A percentile compares a stretch with the other conserved stretches of the same genome.
Conservation (phyloP, 1,140 invertebrate genomes). For the Drosophila seguyi region DNA sequence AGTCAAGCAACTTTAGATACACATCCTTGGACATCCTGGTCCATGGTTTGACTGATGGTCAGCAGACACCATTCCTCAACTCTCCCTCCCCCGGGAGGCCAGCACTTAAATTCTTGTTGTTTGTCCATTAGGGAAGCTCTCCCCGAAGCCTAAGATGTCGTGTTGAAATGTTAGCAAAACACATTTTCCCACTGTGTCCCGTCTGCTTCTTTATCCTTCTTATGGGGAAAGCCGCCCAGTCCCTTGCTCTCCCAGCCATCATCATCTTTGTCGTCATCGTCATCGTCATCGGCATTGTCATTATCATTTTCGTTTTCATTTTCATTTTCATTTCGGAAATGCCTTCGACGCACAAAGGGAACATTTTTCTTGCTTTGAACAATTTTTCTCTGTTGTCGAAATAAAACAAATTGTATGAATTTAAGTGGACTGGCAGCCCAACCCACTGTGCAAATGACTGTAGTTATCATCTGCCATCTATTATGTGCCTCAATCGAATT, state of each 20-base stretch:
- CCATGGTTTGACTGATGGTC: conserved; percentile 47
- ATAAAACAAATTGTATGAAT: conserved; percentile 75
- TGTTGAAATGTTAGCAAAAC: conserved; percentile 46
- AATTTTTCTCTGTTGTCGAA: conserved; percentile 62
- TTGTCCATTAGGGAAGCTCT: conserved; percentile 52
- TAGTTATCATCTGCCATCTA: conserved; percentile 65
- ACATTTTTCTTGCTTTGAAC: conserved; percentile 70
- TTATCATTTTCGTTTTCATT: conserved; percentile 69
- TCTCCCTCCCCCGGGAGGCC: neutral
- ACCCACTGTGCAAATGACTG: conserved; percentile 59
- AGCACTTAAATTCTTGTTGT: conserved; percentile 55
- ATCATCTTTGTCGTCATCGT: conserved; percentile 23
- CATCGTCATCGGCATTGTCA: conserved; percentile 36
- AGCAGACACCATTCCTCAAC: conserved; percentile 23
- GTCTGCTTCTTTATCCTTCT: conserved; percentile 14
- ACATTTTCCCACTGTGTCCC: conserved; percentile 53
- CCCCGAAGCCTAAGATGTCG: conserved; percentile 33
- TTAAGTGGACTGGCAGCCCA: conserved; percentile 56
- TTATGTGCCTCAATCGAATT: conserved; percentile 69
- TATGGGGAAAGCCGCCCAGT: neutral
- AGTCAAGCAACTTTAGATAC: conserved; percentile 46
- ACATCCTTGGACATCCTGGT: conserved; percentile 4
- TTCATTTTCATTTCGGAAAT: conserved; percentile 58
- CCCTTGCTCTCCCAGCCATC: neutral
- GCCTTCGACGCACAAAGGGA: conserved; percentile 54